A percentile compares a stretch with the other conserved stretches of the same genome.
Evolutionary conservation across 2,113 vertebrate species (phyloP).

Genomic region (Jacana jacana): DNA sequence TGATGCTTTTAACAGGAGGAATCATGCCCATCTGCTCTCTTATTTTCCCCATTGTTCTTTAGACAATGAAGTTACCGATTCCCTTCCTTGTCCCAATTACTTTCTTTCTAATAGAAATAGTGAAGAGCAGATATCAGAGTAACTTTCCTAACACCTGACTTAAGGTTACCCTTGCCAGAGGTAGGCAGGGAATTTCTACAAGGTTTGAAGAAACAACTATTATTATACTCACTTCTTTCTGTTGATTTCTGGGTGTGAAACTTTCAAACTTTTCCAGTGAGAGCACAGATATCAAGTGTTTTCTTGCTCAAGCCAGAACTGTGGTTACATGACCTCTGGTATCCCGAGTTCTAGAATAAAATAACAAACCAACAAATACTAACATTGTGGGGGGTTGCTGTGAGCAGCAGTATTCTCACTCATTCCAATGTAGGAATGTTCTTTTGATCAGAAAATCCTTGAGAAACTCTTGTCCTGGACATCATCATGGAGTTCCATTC

Average conservation of each 20-base stretch:
- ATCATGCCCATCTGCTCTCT: neutral
- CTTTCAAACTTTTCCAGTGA: neutral
- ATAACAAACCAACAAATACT: neutral
- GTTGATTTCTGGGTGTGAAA: neutral
- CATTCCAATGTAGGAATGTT: neutral
- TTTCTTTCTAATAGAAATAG: neutral
- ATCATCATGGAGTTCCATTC: neutral
- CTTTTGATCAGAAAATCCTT: neutral
- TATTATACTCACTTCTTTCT: neutral
- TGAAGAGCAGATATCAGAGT: neutral
- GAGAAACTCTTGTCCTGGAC: neutral
- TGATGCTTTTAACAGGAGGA: neutral
- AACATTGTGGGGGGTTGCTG: rapidly evolving
- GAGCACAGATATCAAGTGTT: neutral
- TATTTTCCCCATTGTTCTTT: neutral
- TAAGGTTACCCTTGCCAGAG: neutral
- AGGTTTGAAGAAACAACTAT: neutral
- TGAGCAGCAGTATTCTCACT: neutral
- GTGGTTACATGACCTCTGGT: neutral
- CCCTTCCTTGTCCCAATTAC: neutral
- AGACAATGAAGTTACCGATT: neutral
- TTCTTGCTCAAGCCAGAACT: neutral
- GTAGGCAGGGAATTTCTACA: neutral
- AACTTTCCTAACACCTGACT: neutral
- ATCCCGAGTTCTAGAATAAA: neutral